Percentiles rank a stretch among this genome's conserved stretches.
These are phyloP conservation scores for Oreortyx pictus DNA, from an alignment of 2,797 vertebrate genomes.

Conservation along the genomic window DNA sequence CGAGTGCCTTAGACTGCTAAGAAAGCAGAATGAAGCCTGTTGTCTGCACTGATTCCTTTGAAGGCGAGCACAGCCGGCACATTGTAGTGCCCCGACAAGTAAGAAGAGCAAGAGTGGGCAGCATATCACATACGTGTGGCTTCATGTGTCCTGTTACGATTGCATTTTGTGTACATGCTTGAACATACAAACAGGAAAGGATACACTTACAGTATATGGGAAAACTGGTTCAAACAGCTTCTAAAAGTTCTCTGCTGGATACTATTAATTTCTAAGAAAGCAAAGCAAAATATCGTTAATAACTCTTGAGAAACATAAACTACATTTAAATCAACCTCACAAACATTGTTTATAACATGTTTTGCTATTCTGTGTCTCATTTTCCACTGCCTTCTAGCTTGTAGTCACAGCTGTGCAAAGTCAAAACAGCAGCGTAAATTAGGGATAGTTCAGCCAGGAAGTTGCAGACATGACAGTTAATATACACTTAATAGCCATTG, in stretches of 20 bases:
- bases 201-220: neutral
- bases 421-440: neutral
- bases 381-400: constrained; percentile 26
- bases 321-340: constrained; percentile 22
- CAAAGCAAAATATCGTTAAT: constrained; percentile 3
- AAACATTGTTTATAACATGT: neutral
- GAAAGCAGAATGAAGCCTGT: neutral
- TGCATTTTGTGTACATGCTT: neutral
- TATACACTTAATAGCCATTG: neutral
- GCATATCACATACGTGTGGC: too few species aligned
- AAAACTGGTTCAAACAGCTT: constrained; percentile 13
- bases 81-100: neutral
- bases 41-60: constrained; percentile 1
- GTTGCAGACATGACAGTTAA: neutral
- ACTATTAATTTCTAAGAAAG: neutral
- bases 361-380: neutral
- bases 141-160: neutral
- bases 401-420: constrained; percentile 21
- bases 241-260: constrained; percentile 22
- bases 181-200: neutral
- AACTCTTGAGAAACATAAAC: constrained; percentile 30
- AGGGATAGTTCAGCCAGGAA: neutral
- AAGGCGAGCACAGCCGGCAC: neutral
- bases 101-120: neutral
- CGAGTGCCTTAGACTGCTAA: constrained; percentile 21